Evolutionary conservation across 2,113 vertebrate genomes (phyloP).

Genomic region (Dolichotis patagonum): DNA sequence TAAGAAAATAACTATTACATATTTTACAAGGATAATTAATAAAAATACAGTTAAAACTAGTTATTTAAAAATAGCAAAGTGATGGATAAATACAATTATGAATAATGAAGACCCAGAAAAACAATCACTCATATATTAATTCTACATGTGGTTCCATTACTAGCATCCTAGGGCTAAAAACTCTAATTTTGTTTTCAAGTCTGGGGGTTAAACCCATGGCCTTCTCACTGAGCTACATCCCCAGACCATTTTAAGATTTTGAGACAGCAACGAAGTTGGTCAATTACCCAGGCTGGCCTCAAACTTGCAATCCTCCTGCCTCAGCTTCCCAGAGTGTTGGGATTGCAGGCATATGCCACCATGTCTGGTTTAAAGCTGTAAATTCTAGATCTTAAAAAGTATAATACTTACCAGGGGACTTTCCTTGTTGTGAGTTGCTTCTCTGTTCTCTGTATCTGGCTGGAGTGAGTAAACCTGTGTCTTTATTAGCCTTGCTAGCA

Average conservation of each 20-base stretch:
- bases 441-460: conserved; percentile 76
- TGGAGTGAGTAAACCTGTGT: conserved; percentile 68
- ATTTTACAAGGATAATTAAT: conserved; percentile 53
- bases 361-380: not conserved
- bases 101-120: conserved; percentile 55
- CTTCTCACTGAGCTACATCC: not conserved
- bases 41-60: conserved; percentile 43
- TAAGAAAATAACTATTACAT: conserved; percentile 39
- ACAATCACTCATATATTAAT: conserved; percentile 8
- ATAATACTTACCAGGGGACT: conserved; percentile 81
- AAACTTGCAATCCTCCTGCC: not conserved
- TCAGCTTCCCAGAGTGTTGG: not conserved
- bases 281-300: not conserved
- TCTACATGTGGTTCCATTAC: not conserved
- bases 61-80: not conserved
- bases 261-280: not conserved
- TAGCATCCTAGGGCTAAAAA: not conserved
- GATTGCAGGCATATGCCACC: not conserved
- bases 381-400: not conserved
- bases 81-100: not conserved
- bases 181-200: not conserved
- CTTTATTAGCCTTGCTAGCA: conserved; percentile 72
- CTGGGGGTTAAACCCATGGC: not conserved
- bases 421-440: conserved; percentile 69
- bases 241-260: not conserved